Evolutionary conservation across 2,797 vertebrate genomes (phyloP), one percentile per base, ranked within the genome.

Genomic region (Pelobates cultripes): DNA sequence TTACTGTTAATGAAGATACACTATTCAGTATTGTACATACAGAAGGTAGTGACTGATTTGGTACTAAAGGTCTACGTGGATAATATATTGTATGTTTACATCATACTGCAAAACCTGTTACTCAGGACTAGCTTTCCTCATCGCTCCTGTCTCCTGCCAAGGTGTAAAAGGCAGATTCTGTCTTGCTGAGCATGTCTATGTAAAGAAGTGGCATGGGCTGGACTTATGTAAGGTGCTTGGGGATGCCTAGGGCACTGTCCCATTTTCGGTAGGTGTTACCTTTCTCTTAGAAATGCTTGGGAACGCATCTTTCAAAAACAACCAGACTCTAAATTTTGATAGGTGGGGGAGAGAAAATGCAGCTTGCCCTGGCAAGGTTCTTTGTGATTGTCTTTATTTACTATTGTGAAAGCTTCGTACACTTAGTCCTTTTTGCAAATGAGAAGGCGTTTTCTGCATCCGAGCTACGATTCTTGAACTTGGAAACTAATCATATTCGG

Each of bases 231-330:
- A 64, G 57, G 71, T 75, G 72, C 55, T 79, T 83, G 64, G 43
- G 75, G 68, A 67, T 47, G 82, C 82, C 82, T 84, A 43, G 40
- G 77, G 82, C 82, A 79, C 74, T 84, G 82, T 84, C 82, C 82
- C 77, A 79, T 84, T 84, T 84, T 76, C 28, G 76, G 57, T 79
- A 72, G 82, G 77, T 72, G 77, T 84, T 71, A 44, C 82, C 68
- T 79, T 55, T 68, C 47, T 28, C n/a, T 71, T 68, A 75, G 69
- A 55, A 84, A 79, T 75, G 77, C 82, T 79, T 84, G 82, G 77
- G 82, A 84, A 84, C 41, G 47, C 73, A 63, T 79, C 72, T 84
- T 61, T 60, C n/a, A 55, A 72, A 76, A 64, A 64, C 66, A 68
- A 53, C 61, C 70, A 73, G 43, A 73, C 70, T 17, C 71, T 44